Percentiles rank a stretch among this genome's conserved stretches.
These are phyloP conservation scores for Ophiothrix spiculata DNA, from an alignment of 35 echinoderm and acorn worm species.

Conservation along the genomic window DNA sequence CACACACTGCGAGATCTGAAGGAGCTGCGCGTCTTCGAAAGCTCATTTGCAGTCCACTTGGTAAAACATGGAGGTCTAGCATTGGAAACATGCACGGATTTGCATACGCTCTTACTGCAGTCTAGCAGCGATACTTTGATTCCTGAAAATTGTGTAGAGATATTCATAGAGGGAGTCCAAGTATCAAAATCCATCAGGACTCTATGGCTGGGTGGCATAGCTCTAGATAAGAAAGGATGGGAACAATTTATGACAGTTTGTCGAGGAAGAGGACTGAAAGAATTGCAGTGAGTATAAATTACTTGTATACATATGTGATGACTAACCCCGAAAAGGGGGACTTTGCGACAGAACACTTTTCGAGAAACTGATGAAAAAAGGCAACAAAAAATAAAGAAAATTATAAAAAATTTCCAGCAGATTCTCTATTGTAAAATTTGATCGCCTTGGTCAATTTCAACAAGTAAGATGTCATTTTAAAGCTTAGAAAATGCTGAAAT, in stretches of 20 bases:
- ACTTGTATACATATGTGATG: no score
- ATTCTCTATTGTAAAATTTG: not conserved
- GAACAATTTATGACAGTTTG: not conserved
- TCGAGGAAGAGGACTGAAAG: not conserved
- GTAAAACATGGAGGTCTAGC: not conserved
- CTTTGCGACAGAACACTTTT: no score
- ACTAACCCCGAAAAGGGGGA: no score
- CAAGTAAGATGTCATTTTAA: no score
- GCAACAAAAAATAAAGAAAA: not conserved
- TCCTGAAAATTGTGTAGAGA: not conserved
- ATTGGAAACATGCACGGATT: not conserved
- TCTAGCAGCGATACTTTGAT: not conserved
- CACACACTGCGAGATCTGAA: not conserved
- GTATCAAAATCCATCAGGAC: not conserved
- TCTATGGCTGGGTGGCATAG: not conserved
- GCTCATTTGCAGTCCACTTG: not conserved
- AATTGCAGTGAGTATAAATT: not conserved
- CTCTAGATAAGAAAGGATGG: not conserved
- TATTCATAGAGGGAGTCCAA: not conserved
- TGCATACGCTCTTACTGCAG: not conserved
- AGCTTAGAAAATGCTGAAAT: no score
- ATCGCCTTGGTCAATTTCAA: not conserved
- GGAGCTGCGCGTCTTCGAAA: not conserved
- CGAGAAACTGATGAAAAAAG: not conserved
- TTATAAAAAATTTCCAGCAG: not conserved